A percentile compares a stretch with the other conserved stretches of the same genome.
phyloP scores from a whole-genome alignment of 2,888 invertebrate genomes.

The Metacarcinus magister region DNA sequence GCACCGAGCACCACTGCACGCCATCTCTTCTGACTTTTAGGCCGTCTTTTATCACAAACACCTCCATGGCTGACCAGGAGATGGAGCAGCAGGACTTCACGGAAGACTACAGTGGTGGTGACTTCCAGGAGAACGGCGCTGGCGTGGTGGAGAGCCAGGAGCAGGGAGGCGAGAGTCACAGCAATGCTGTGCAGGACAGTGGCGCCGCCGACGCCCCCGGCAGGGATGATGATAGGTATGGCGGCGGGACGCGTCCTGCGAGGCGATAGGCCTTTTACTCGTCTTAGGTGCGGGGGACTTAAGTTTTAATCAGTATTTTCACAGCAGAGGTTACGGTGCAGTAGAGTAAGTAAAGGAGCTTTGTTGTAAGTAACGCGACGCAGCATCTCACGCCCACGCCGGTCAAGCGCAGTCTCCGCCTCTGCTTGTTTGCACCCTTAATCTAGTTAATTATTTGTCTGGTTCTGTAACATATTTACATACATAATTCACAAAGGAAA shows the following conservation, averaged over 20 bases:
- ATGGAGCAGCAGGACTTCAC: constrained; percentile 83
- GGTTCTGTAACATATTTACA: constrained; percentile 50
- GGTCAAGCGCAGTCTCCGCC: constrained; percentile 40
- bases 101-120: constrained; percentile 82
- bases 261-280: neutral
- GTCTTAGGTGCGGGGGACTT: neutral
- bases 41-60: neutral
- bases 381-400: neutral
- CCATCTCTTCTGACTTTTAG: neutral
- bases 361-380: constrained; percentile 35
- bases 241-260: constrained; percentile 39
- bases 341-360: constrained; percentile 63
- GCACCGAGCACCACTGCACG: neutral
- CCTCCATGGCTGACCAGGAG: constrained; percentile 81
- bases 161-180: constrained; percentile 70
- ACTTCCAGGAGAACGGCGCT: constrained; percentile 82
- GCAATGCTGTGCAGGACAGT: constrained; percentile 79
- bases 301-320: constrained; percentile 1
- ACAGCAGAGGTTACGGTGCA: constrained; percentile 47
- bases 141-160: constrained; percentile 74
- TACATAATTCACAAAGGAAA: constrained; percentile 52
- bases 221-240: constrained; percentile 82
- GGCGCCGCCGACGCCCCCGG: constrained; percentile 82
- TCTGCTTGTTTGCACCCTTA: neutral
- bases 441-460: constrained; percentile 27